These are phyloP conservation scores for Margarornis squamiger DNA, from an alignment of 2,797 vertebrate genomes.

Conservation along the genomic window DNA sequence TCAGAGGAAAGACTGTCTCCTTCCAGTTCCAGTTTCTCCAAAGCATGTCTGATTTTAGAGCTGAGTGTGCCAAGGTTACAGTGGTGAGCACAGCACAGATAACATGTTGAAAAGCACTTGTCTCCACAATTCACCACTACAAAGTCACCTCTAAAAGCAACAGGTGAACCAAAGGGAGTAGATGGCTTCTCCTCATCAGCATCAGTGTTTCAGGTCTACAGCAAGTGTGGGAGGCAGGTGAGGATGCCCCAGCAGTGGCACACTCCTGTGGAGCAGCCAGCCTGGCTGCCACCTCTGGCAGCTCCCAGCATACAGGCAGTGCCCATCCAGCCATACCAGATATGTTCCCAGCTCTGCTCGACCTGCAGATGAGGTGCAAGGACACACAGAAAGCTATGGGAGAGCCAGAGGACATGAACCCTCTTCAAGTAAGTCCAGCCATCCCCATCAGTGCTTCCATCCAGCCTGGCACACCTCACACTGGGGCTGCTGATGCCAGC, in stretches of 20 bases:
- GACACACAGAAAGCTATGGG: neutral
- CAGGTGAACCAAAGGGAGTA: neutral
- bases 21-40: neutral
- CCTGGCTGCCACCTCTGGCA: fast-evolving
- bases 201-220: neutral
- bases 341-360: neutral
- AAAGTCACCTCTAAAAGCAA: neutral
- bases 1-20: neutral
- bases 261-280: neutral
- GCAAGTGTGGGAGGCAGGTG: neutral
- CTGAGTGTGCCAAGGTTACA: neutral
- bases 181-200: neutral
- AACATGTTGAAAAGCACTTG: neutral
- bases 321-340: fast-evolving
- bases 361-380: neutral
- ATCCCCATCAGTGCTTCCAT: neutral
- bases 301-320: neutral
- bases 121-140: neutral
- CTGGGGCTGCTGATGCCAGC: neutral
- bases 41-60: neutral
- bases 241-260: neutral
- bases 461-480: neutral
- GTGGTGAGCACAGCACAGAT: neutral
- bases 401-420: neutral
- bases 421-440: neutral